Evolutionary conservation across 2,797 vertebrate species (phyloP).

Genomic region (Scarus forsteni): DNA sequence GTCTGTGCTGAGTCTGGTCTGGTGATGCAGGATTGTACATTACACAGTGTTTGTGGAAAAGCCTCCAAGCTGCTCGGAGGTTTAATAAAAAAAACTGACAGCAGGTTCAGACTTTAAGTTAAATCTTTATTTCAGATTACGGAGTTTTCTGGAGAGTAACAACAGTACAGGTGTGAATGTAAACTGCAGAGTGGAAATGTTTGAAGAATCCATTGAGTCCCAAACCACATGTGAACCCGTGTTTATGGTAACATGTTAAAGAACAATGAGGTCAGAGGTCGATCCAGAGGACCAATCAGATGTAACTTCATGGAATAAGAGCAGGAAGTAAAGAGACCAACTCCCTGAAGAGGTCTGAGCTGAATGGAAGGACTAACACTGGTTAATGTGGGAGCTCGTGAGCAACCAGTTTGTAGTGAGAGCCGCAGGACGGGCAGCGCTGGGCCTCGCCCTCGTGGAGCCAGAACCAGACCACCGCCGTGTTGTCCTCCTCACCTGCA

Average conservation of each 20-base stretch:
- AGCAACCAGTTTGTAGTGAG: slow-evolving; percentile 90
- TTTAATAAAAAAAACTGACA: too few relatives aligned
- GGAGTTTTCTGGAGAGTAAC: slow-evolving; percentile 51
- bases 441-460: slow-evolving; percentile 90
- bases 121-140: background rate
- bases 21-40: too few relatives aligned
- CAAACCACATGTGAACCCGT: slow-evolving; percentile 46
- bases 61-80: too few relatives aligned
- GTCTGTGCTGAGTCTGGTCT: too few relatives aligned
- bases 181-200: slow-evolving; percentile 71
- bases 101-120: slow-evolving; percentile 61
- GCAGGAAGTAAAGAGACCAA: slow-evolving; percentile 11
- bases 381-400: slow-evolving; percentile 85
- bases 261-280: slow-evolving; percentile 53
- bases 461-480: slow-evolving; percentile 91
- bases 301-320: background rate
- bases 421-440: slow-evolving; percentile 91
- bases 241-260: slow-evolving; percentile 34
- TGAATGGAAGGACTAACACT: too few relatives aligned
- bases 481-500: slow-evolving; percentile 94
- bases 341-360: slow-evolving; percentile 9
- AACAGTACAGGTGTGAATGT: slow-evolving; percentile 64
- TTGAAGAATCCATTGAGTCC: slow-evolving; percentile 56
- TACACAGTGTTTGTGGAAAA: too few relatives aligned
- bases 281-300: slow-evolving; percentile 35